Base-by-base conservation (phyloP, 2,888 invertebrate species). In the Dugesia japonica region DNA sequence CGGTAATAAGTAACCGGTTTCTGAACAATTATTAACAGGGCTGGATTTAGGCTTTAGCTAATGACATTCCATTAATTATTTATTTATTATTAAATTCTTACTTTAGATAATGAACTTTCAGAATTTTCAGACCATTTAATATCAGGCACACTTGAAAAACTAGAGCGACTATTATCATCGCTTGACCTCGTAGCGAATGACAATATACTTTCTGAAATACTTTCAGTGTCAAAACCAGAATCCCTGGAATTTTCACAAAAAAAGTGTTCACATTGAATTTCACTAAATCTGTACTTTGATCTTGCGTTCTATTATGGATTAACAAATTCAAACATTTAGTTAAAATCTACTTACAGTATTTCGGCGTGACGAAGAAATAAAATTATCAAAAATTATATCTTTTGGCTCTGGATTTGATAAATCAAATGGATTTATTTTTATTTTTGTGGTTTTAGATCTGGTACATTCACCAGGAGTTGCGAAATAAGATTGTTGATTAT, bases 1-100 rank as follows among this genome's bases (percentile, higher is more conserved):
- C n/a, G 56, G 56, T 56, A 56, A 56, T 56, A 56, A n/a, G n/a
- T 56, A 56, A 20, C 56, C 56, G n/a, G 56, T 56, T n/a, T 56
- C 56, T 13, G 56, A 56, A 56, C 56, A 56, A n/a, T 56, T 56
- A 56, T 56, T 56, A n/a, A 56, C 56, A 4, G 56, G 56, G 7
- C 56, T 56, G 4, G 56, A 56, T 23, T 1, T 23, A 9, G n/a
- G 20, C 17, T 56, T 56, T n/a, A 56, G 23, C 56, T 56, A 20
- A 13, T 20, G 7, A 20, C 4, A 56, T 56, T n/a, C 4, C 1
- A 56, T 56, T 23, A 56, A 56, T 56, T 56, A 20, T 56, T n/a
- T n/a, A n/a, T 56, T n/a, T 56, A 56, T 4, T 20, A 56, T 9
- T 56, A 13, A 13, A 31, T 31, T 13, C 7, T 56, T 56, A 56